Base-by-base conservation (phyloP, 2,888 invertebrate species). In the Plemyria rubiginata region DNA sequence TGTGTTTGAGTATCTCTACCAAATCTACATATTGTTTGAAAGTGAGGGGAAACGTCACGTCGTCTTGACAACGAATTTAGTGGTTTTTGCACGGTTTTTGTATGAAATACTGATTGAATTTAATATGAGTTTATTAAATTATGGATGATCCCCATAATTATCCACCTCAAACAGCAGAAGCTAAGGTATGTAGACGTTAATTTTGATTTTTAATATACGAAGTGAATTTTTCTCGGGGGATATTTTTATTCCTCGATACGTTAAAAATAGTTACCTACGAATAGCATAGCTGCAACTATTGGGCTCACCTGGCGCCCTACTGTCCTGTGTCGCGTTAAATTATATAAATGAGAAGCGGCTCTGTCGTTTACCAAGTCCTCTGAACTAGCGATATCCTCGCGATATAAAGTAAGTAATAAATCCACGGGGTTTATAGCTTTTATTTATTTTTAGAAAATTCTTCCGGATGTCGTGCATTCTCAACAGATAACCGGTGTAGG, bases 381-480 rank as follows among this genome's bases (percentile, higher is more conserved):
- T 65, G 38, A 58, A 61, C 52, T 58, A 65, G 59, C 46, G 60
- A 61, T 53, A 68, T 66, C 49, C 56, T 65, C 69, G 59, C 67
- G n/a, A n/a, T n/a, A n/a, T n/a, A n/a, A n/a, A n/a, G n/a, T n/a
- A n/a, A n/a, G n/a, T n/a, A n/a, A n/a, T n/a, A n/a, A 70, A 67
- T 74, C 67, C 64, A 69, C 58, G 52, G 68, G 72, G 74, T 76
- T 78, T 79, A 79, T 79, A 82, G 74, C 85, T 84, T 85, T 87
- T 86, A 82, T 88, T 88, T 92, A 91, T 92, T 92, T 92, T 91
- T 92, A 92, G 92, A 90, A 86, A 75, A 81, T 88, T 86, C 92
- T 92, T 87, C 92, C 92, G 92, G 92, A 92, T 88, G 91, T 92
- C 82, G 92, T 92, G 78, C 87, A 92, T 89, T 88, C 88, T 78